Conservation (phyloP, 2,113 vertebrate genomes). For the Nibea coibor region DNA sequence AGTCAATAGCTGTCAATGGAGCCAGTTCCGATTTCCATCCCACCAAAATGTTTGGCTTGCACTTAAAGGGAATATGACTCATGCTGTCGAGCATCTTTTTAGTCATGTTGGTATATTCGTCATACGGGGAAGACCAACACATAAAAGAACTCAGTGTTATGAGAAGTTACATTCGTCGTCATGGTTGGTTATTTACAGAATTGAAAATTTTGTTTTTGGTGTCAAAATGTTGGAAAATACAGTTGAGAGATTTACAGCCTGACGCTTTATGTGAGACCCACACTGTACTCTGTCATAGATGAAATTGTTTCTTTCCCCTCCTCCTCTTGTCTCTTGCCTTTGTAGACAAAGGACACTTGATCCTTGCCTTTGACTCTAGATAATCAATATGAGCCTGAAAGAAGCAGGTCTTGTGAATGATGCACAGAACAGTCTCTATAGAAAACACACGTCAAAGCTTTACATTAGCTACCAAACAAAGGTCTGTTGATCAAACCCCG, state of each 20-base stretch:
- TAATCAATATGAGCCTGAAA: slow-evolving; percentile 38
- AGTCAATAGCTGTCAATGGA: slow-evolving; percentile 34
- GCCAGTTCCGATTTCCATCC: slow-evolving; percentile 42
- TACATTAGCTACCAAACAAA: slow-evolving; percentile 2
- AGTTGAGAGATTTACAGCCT: background rate
- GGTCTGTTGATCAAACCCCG: background rate
- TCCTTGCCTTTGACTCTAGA: slow-evolving; percentile 28
- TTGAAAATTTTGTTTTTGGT: background rate
- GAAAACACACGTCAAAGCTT: slow-evolving; percentile 18
- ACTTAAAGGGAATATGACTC: slow-evolving; percentile 45
- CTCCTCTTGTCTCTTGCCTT: slow-evolving; percentile 7
- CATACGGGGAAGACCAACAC: slow-evolving; percentile 13
- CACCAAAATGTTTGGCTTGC: slow-evolving; percentile 40
- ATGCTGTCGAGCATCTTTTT: slow-evolving; percentile 45
- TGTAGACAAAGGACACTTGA: slow-evolving; percentile 34
- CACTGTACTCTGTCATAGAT: background rate
- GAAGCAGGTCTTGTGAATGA: background rate
- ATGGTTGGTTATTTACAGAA: slow-evolving; percentile 23
- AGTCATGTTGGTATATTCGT: slow-evolving; percentile 37
- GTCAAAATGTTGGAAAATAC: slow-evolving; percentile 1
- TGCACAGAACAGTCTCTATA: background rate
- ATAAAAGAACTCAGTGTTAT: background rate
- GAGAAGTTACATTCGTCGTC: background rate
- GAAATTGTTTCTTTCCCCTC: background rate
- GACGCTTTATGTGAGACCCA: background rate